These are phyloP conservation scores for Amblyteles armatorius DNA, from an alignment of 2,888 invertebrate genomes.

Conservation along the genomic window DNA sequence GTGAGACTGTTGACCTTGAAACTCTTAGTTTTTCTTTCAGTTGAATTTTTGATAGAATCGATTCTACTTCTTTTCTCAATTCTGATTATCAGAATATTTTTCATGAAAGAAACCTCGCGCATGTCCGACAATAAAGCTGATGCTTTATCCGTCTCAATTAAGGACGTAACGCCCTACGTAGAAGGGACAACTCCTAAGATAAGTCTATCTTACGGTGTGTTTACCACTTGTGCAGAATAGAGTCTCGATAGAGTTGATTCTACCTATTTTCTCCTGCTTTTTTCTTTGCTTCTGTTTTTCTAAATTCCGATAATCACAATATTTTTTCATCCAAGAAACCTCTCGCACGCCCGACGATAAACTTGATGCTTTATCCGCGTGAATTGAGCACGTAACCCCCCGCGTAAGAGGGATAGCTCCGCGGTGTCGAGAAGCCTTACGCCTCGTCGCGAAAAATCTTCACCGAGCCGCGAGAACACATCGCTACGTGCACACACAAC, in stretches of 20 bases:
- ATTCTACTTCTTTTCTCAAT: too few species aligned
- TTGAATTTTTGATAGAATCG: too few species aligned
- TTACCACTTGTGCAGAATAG: too few species aligned
- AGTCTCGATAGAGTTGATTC: background rate
- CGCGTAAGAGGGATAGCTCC: constrained; percentile 14
- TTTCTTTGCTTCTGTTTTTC: background rate
- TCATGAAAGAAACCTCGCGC: too few species aligned
- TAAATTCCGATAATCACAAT: background rate
- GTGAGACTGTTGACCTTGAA: too few species aligned
- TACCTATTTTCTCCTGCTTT: background rate
- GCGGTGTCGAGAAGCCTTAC: constrained; percentile 34
- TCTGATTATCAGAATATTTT: too few species aligned
- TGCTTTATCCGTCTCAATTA: too few species aligned
- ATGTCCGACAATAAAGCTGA: too few species aligned
- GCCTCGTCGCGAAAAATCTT: constrained; percentile 25
- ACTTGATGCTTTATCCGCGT: background rate
- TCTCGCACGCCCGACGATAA: background rate
- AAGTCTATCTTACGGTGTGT: too few species aligned
- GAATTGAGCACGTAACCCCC: background rate
- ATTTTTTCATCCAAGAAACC: background rate
- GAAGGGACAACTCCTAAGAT: too few species aligned
- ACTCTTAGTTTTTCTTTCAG: too few species aligned
- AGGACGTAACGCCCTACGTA: too few species aligned
- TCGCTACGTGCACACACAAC: background rate
- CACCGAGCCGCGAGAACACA: background rate